phyloP scores from a whole-genome alignment of 2,888 invertebrate species.

The Ophion costatus region DNA sequence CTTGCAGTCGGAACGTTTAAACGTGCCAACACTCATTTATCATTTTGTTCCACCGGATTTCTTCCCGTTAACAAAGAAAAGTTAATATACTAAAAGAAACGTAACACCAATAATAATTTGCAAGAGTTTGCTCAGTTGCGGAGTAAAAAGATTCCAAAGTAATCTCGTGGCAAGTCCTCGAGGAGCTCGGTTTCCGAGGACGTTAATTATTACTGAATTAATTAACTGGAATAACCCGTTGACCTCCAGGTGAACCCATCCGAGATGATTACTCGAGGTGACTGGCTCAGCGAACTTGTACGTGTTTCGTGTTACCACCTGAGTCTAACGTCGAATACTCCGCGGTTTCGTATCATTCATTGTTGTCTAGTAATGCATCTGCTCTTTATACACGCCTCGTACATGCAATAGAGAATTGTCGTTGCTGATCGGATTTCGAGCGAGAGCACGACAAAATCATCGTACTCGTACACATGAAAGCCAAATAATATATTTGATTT shows the following conservation, averaged over 20 bases:
- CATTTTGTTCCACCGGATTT: too few relatives aligned
- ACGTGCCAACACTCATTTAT: too few relatives aligned
- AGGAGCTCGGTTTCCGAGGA: neutral
- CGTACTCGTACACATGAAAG: too few relatives aligned
- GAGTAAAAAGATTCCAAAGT: neutral
- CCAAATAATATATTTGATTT: too few relatives aligned
- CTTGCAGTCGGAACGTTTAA: too few relatives aligned
- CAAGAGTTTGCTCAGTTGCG: neutral
- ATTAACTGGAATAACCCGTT: neutral
- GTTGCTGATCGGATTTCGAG: neutral
- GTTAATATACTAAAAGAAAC: neutral
- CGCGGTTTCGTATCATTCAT: neutral
- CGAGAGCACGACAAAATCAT: neutral
- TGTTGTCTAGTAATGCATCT: slow-evolving; percentile 2
- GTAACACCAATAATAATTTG: slow-evolving; percentile 10
- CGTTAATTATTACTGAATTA: slow-evolving; percentile 11
- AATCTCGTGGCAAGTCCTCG: slow-evolving; percentile 2
- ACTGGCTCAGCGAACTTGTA: neutral
- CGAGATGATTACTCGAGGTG: neutral
- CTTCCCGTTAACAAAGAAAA: too few relatives aligned
- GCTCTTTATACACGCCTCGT: slow-evolving; percentile 9
- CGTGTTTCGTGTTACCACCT: neutral
- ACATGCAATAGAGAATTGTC: slow-evolving; percentile 4
- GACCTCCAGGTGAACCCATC: neutral
- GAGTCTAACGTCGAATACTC: neutral